These are phyloP conservation scores for Pelagia noctiluca DNA, from an alignment of 30 jellyfish, hydroid and myxozoan species.

Conservation along the genomic window DNA sequence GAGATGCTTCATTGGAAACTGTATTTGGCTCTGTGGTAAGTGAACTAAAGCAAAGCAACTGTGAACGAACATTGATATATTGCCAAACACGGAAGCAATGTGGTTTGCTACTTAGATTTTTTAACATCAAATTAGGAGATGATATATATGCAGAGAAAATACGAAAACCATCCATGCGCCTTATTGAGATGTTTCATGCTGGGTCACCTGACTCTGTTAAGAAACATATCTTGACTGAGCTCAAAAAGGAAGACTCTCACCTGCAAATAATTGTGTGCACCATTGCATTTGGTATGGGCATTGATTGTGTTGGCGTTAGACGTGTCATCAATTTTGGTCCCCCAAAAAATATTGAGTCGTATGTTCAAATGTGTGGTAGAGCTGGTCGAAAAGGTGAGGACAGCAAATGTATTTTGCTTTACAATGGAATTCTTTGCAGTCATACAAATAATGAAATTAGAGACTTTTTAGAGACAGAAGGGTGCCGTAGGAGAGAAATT, in stretches of 20 bases:
- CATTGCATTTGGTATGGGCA: conserved; percentile 41
- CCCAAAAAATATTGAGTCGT: conserved; percentile 20
- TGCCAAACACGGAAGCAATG: conserved; percentile 51
- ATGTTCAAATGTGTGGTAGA: conserved; percentile 36
- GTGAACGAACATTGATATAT: conserved; percentile 27
- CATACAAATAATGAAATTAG: conserved; percentile 22
- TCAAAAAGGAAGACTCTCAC: conserved; percentile 14
- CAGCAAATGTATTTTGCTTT: conserved; percentile 35
- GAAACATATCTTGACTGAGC: conserved; percentile 13
- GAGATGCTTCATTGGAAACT: background rate
- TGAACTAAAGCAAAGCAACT: conserved; percentile 20
- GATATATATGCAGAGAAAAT: conserved; percentile 2
- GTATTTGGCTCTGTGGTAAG: conserved; percentile 26
- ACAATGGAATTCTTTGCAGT: conserved; percentile 30
- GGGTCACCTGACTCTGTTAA: conserved; percentile 42
- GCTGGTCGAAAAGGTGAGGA: conserved; percentile 49
- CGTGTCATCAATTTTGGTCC: conserved; percentile 37
- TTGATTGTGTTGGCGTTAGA: conserved; percentile 20
- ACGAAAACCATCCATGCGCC: conserved; percentile 1
- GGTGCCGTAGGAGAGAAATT: conserved; percentile 24
- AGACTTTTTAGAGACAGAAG: conserved; percentile 15
- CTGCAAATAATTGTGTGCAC: conserved; percentile 30
- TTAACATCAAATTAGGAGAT: conserved; percentile 15
- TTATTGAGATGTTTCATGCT: conserved; percentile 40
- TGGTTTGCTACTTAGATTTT: conserved; percentile 19